Base-by-base conservation (phyloP, 2,888 invertebrate species). In the Macrosoma leucophasiata region DNA sequence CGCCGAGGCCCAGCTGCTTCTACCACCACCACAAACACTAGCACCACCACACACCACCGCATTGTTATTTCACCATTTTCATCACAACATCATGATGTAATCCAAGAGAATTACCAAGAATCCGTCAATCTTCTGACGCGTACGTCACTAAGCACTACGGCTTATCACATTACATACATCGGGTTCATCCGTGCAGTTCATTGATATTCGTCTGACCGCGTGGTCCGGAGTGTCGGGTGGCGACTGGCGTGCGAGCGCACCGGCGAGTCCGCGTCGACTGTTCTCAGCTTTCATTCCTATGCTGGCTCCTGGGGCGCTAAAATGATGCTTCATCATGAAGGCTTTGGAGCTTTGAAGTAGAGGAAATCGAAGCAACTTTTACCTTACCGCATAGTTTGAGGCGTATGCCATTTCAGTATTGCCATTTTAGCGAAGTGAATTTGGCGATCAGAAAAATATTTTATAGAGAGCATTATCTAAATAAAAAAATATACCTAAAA, bases 211-310 rank as follows among this genome's bases (percentile, higher is more conserved):
- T 36, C 33, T 14, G 39, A 36, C 41, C 28, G 17, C 25, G 27
- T 19, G 18, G n/a, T 17, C 48, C n/a, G n/a, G 49, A 39, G 17
- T 20, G 17, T 15, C 20, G 28, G 24, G 13, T 14, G 18, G 9
- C 31, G 20, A 29, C 12, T 13, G 17, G 28, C 50, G 55, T 53
- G 43, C 52, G 50, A 39, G 28, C 41, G 26, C 44, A 37, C 45
- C 62, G 64, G 50, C 54, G 28, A 36, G 40, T 47, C 51, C 57
- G 53, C 65, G 58, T 43, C 57, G 58, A 73, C 71, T 73, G 70
- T 30, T 40, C 27, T 19, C 34, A 13, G 35, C 22, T 32, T 34
- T 20, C 43, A 33, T 43, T 41, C 35, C 30, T 41, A 33, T 13
- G 29, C 28, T 41, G 36, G 29, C 38, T 33, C 34, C 29, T 34